phyloP scores from a whole-genome alignment of 2,113 vertebrate genomes.

The Laticauda laticaudata region DNA sequence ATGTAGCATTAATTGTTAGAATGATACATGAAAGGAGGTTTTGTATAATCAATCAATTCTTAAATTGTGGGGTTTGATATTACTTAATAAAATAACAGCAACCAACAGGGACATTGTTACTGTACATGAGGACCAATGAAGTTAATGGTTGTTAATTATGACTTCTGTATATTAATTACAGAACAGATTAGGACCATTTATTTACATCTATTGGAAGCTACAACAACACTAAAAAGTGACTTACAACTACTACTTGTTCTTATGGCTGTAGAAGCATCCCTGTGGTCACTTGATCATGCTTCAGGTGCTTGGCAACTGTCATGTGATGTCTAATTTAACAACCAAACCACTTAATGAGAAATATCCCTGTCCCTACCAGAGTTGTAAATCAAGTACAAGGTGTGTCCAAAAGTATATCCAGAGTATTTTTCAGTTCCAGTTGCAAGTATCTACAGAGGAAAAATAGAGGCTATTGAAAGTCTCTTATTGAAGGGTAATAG shows the following conservation, averaged over 20 bases:
- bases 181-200: background rate
- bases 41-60: background rate
- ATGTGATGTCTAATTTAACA: background rate
- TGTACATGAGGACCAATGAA: background rate
- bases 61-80: background rate
- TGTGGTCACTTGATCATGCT: background rate
- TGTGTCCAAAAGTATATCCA: background rate
- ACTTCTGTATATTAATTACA: background rate
- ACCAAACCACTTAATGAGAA: background rate
- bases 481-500: background rate
- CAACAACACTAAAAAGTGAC: background rate
- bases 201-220: background rate
- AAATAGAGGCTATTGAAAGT: background rate
- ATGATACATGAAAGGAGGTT: background rate
- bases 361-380: background rate
- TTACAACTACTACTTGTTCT: background rate
- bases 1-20: background rate
- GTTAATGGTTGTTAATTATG: background rate
- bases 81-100: background rate
- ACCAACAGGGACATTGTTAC: background rate
- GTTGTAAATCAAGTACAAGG: background rate
- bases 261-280: background rate
- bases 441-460: background rate
- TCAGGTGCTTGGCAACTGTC: background rate
- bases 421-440: background rate